Percentiles rank a stretch among this genome's conserved stretches.
These are phyloP conservation scores for Odontamblyopus rebecca DNA, from an alignment of 2,797 vertebrate genomes.

Conservation along the genomic window DNA sequence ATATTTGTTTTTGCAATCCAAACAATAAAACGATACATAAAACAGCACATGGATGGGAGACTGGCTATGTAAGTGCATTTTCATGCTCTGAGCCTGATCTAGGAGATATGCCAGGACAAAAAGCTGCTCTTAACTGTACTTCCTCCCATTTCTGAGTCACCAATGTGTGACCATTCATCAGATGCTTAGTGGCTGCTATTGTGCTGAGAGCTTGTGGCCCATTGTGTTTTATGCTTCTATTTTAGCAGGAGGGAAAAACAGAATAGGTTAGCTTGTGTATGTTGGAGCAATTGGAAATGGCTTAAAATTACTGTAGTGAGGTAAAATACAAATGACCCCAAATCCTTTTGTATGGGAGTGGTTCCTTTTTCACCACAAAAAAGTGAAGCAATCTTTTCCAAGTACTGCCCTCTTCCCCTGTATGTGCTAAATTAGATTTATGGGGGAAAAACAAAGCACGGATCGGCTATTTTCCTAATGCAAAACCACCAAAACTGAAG, in stretches of 20 bases:
- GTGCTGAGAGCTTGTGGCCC: conserved; percentile 5
- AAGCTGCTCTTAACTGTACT: conserved; percentile 16
- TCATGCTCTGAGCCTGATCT: conserved; percentile 11
- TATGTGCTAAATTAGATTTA: conserved; percentile 56
- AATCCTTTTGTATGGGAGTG: conserved; percentile 44
- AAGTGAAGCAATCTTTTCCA: conserved; percentile 49
- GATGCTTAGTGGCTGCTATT: conserved; percentile 10
- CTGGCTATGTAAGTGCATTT: background rate
- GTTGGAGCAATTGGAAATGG: background rate
- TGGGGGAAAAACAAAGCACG: conserved; percentile 53
- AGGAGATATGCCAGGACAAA: conserved; percentile 22
- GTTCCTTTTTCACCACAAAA: conserved; percentile 49
- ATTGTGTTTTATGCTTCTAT: conserved; percentile 8
- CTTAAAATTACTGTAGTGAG: conserved; percentile 3
- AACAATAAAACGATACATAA: background rate
- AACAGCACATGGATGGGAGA: background rate
- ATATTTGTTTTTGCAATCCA: background rate
- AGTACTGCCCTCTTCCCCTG: conserved; percentile 48
- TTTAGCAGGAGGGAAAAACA: conserved; percentile 10
- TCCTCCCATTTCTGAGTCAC: conserved; percentile 17
- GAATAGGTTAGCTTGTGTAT: conserved; percentile 11
- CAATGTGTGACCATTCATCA: conserved; percentile 2
- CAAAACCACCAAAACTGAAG: conserved; percentile 61
- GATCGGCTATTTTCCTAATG: conserved; percentile 53
- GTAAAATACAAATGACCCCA: conserved; percentile 20